These are phyloP conservation scores for Drosophila virilis DNA, from an alignment of 1,140 invertebrate species.

Conservation along the genomic window DNA sequence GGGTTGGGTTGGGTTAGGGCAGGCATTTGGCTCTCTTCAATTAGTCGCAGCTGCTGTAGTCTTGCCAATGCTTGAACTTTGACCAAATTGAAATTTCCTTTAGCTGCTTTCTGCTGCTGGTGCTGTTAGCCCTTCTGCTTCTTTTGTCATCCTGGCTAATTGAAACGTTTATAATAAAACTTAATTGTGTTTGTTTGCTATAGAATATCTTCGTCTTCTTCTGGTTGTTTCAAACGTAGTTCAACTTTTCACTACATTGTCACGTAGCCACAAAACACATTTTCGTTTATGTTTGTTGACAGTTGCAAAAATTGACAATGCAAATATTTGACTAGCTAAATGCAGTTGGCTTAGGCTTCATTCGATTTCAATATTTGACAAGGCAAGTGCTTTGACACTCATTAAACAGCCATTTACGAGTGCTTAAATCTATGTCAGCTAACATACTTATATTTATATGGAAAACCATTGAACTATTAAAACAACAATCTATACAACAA, in stretches of 20 bases:
- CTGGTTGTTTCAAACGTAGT: conserved; percentile 29
- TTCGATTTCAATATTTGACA: conserved; percentile 35
- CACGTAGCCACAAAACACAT: conserved; percentile 19
- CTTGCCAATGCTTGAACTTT: conserved; percentile 59
- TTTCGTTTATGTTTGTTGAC: conserved; percentile 17
- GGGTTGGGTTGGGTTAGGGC: neutral
- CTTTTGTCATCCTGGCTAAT: conserved; percentile 63
- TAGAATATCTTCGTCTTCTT: neutral
- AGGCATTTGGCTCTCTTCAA: conserved; percentile 57
- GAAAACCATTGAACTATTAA: conserved; percentile 35
- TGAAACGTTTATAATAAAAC: conserved; percentile 68
- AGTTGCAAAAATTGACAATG: conserved; percentile 28
- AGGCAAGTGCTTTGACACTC: conserved; percentile 30
- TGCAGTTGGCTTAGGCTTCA: conserved; percentile 31
- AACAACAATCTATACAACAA: conserved; percentile 30
- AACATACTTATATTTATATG: neutral
- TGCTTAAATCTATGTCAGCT: conserved; percentile 48
- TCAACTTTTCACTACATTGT: conserved; percentile 26
- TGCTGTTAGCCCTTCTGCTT: conserved; percentile 25
- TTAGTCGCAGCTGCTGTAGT: conserved; percentile 62
- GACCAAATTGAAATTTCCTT: conserved; percentile 53
- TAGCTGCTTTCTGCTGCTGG: conserved; percentile 3
- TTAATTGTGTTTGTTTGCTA: conserved; percentile 50
- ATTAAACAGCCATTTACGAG: conserved; percentile 47
- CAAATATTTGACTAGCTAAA: conserved; percentile 47